Conservation (phyloP, 2,888 invertebrate genomes). For the Cylindroiulus punctatus region DNA sequence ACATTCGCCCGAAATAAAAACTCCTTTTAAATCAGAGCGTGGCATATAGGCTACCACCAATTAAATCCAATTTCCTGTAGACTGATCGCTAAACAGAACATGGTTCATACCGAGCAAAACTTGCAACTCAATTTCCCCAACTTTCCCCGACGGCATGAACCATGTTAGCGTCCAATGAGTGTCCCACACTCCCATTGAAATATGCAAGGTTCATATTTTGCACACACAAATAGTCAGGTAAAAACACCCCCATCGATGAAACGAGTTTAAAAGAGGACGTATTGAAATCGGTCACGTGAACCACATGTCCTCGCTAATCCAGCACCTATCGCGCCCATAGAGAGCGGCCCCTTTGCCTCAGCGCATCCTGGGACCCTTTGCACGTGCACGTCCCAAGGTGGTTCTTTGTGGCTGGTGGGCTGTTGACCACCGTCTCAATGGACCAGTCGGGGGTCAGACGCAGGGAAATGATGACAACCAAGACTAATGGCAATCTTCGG, state of each 20-base stretch:
- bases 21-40: constrained; percentile 28
- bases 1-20: neutral
- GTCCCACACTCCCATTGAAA: too few relatives aligned
- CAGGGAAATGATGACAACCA: neutral
- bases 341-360: constrained; percentile 5
- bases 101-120: neutral
- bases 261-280: neutral
- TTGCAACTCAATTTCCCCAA: too few relatives aligned
- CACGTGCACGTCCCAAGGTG: constrained; percentile 25
- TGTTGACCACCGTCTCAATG: neutral
- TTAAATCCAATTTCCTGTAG: neutral
- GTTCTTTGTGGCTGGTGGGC: neutral
- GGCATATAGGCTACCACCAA: constrained; percentile 39
- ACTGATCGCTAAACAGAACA: neutral
- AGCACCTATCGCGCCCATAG: neutral
- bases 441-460: neutral
- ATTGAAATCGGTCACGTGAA: neutral
- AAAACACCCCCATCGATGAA: too few relatives aligned
- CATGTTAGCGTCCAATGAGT: too few relatives aligned
- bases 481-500: neutral
- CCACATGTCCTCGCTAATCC: neutral
- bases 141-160: too few relatives aligned
- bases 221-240: too few relatives aligned
- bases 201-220: too few relatives aligned
- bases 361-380: neutral